Evolutionary conservation across 53 echinoderm and acorn worm genomes (phyloP), one percentile per base, ranked within the genome.

Genomic region (Stichopus horrens): DNA sequence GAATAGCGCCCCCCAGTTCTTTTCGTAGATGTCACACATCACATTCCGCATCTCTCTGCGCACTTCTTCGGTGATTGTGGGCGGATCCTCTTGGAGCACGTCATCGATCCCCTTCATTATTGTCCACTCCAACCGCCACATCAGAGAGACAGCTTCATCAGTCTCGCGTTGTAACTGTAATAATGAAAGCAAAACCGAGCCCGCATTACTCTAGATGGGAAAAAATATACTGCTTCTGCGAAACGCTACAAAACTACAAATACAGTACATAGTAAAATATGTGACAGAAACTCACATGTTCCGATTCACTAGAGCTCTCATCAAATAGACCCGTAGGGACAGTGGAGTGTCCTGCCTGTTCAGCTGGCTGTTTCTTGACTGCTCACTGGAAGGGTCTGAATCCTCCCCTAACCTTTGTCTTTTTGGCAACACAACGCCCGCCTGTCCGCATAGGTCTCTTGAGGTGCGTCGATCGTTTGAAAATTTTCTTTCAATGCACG

Each of bases 1-100:
- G 8, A 20, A 83, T 1, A 9, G n/a, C n/a, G 23, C 83, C 20
- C 83, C 83, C 83, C 83, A 83, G 23, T 83, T 83, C n/a, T 83
- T 60, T n/a, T 23, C 22, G 58, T 83, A 83, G 59, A 83, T 7
- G 21, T 57, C 19, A 7, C 7, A 14, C 19, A 83, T 14, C 14
- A 57, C 5, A 9, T 57, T 59, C 7, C 16, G 4, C 4, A 83
- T 20, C 4, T 19, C 58, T 60, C 56, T 7, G 23, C 18, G 60
- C 19, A 60, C 11, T 7, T 56, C 21, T 22, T 83, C 58, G 4
- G 65, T 11, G 7, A 83, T 19, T 7, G n/a, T 83, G 9, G 83
- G 4, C 57, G 83, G 23, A 8, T 83, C 60, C 19, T 83, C 83
- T 9, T 83, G 57, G 63, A 63, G 63, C 4, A 13, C 63, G 63